Conservation (phyloP, 2,113 vertebrate genomes). For the Callorhinus ursinus region DNA sequence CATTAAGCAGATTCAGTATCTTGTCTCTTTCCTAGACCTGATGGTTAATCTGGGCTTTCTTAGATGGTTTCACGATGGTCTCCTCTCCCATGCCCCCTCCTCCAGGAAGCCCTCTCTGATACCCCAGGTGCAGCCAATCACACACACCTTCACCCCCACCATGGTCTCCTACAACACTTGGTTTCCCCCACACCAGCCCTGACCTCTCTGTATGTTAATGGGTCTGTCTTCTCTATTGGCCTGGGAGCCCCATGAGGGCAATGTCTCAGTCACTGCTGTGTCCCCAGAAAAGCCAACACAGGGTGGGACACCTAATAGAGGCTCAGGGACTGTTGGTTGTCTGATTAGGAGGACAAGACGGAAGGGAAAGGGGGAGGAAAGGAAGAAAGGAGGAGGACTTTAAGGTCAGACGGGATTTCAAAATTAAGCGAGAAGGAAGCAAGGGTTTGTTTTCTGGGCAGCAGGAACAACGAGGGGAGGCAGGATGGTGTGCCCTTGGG, state of each 20-base stretch:
- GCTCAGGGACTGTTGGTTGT: neutral
- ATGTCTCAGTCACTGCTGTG: neutral
- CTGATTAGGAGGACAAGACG: neutral
- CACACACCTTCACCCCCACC: neutral
- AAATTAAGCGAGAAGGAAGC: neutral
- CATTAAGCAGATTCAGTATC: neutral
- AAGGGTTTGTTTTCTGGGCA: neutral
- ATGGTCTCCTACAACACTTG: neutral
- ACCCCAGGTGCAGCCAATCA: neutral
- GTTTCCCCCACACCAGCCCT: neutral
- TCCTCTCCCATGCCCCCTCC: neutral
- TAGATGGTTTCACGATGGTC: neutral
- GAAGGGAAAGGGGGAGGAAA: neutral
- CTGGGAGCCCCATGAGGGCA: neutral
- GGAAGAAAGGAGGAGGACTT: neutral
- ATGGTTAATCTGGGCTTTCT: neutral
- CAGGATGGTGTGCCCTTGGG: neutral
- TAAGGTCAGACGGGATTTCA: slow-evolving; percentile 21
- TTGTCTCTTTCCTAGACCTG: slow-evolving; percentile 11
- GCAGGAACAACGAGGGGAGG: neutral
- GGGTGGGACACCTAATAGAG: neutral
- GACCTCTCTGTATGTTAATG: neutral
- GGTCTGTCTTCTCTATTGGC: neutral
- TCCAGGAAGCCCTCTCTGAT: slow-evolving; percentile 36
- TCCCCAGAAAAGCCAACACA: neutral